Evolutionary conservation across 2,113 vertebrate species (phyloP).

Genomic region (Empidonax traillii): DNA sequence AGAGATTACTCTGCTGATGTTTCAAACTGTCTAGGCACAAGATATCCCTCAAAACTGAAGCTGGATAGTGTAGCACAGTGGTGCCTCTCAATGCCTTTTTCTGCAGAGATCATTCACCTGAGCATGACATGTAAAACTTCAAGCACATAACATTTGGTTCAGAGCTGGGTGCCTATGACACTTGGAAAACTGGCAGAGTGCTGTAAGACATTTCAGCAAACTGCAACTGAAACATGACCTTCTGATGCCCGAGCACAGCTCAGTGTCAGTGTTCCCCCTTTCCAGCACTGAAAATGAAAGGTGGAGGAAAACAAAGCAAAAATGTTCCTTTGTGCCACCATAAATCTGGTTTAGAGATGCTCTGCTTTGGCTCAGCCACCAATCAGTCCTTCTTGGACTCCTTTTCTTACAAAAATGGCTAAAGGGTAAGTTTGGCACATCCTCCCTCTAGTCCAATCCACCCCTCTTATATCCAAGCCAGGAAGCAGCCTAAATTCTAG

Average conservation of each 20-base stretch:
- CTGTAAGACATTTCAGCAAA: background rate
- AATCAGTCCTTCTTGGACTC: background rate
- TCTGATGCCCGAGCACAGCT: background rate
- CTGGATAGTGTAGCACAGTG: background rate
- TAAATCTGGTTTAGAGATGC: background rate
- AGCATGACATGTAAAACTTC: background rate
- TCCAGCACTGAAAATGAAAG: background rate
- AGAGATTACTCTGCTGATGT: background rate
- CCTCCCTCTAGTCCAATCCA: background rate
- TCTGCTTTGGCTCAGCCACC: background rate
- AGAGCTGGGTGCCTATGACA: background rate
- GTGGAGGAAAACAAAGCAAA: background rate
- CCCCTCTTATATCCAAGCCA: background rate
- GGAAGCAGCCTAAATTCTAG: background rate
- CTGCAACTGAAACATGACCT: background rate
- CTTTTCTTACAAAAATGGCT: background rate
- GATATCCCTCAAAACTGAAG: background rate
- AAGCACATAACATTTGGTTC: background rate
- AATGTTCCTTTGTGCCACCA: background rate
- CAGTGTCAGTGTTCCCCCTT: background rate
- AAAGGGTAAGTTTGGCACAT: background rate
- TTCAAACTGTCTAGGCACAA: background rate
- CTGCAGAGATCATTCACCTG: background rate
- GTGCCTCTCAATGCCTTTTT: background rate
- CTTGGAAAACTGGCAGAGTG: background rate